Conservation (phyloP, 1,140 invertebrate genomes). For the Polypedilum pembai region DNA sequence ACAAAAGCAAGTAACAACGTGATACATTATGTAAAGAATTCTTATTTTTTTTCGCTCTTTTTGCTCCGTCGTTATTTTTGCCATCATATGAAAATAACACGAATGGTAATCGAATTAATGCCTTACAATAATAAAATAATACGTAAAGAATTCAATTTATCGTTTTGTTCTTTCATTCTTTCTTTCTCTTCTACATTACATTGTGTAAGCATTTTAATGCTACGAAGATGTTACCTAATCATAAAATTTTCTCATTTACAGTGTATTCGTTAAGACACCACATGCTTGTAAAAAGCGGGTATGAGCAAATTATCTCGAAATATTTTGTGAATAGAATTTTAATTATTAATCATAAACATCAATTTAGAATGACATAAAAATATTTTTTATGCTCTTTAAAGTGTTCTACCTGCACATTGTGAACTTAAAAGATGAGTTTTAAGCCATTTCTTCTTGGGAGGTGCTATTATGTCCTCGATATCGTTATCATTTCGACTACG, state of each 20-base stretch:
- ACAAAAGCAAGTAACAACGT: constrained; percentile 6
- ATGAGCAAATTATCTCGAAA: too few relatives aligned
- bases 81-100: neutral
- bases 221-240: constrained; percentile 4
- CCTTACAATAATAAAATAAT: constrained; percentile 19
- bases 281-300: neutral
- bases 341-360: too few relatives aligned
- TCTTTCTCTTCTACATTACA: neutral
- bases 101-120: constrained; percentile 18
- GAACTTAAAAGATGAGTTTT: neutral
- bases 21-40: constrained; percentile 26
- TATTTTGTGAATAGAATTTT: too few relatives aligned
- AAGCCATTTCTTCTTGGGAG: constrained; percentile 20
- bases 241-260: neutral
- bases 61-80: neutral
- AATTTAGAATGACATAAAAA: too few relatives aligned
- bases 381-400: too few relatives aligned
- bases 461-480: neutral
- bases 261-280: neutral
- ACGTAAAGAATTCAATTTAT: constrained; percentile 7
- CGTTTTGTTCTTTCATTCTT: neutral
- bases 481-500: neutral
- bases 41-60: neutral
- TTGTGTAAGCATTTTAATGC: constrained; percentile 12
- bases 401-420: neutral